phyloP scores from a whole-genome alignment of 2,797 vertebrate genomes.

The Phataginus tricuspis region DNA sequence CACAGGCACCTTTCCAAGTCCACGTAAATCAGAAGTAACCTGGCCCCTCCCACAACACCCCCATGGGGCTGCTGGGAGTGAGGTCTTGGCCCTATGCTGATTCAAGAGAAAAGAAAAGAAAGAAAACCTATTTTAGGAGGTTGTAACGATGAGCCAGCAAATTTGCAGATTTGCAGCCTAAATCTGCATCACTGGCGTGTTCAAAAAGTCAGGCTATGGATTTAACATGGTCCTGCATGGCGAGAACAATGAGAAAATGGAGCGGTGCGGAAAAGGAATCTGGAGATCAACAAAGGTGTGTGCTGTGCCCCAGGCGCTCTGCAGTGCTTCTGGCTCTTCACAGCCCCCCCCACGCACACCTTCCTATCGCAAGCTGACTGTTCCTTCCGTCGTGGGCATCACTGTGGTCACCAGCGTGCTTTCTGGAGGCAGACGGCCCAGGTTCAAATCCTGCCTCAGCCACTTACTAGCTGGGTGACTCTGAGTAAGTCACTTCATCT shows the following conservation, averaged over 20 bases:
- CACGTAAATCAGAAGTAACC: neutral
- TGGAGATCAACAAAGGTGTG: neutral
- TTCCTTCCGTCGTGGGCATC: neutral
- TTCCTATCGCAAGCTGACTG: neutral
- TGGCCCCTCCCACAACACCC: neutral
- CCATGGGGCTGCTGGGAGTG: neutral
- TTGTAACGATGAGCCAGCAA: neutral
- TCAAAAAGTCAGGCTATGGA: neutral
- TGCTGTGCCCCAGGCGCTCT: neutral
- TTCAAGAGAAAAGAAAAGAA: neutral
- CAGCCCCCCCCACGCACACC: neutral
- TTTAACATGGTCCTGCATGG: neutral
- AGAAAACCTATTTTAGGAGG: neutral
- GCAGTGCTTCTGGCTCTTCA: neutral
- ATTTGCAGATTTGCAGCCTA: neutral
- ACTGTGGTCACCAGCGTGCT: fast-evolving
- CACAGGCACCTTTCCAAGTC: neutral
- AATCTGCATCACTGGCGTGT: neutral
- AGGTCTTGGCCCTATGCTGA: neutral
- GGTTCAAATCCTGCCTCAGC: neutral
- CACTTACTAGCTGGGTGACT: neutral
- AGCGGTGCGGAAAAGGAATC: neutral
- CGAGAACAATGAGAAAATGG: neutral
- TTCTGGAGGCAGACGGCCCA: neutral
- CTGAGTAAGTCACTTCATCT: neutral